A percentile compares a stretch with the other conserved stretches of the same genome.
Conservation (phyloP, 2,113 vertebrate species). For the Megalops atlanticus region DNA sequence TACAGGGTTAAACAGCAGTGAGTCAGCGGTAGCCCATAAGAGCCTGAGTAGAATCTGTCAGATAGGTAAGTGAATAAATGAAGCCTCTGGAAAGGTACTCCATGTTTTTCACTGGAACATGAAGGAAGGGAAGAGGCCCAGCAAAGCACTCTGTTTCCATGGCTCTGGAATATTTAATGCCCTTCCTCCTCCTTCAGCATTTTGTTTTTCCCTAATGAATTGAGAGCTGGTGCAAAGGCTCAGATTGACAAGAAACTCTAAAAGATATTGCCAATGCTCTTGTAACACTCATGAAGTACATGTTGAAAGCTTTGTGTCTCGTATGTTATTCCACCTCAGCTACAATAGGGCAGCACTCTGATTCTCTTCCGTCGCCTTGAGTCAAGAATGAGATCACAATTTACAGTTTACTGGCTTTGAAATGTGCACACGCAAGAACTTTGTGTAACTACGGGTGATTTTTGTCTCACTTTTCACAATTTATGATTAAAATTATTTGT, state of each 20-base stretch:
- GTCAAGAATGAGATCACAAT: no score
- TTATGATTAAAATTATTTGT: not conserved
- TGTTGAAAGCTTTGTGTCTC: not conserved
- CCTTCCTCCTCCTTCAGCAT: not conserved
- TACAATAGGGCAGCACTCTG: no score
- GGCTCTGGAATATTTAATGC: conserved; percentile 18
- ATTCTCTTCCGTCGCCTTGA: no score
- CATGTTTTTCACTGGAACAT: not conserved
- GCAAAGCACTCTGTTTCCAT: conserved; percentile 39
- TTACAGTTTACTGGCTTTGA: no score
- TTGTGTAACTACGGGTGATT: no score
- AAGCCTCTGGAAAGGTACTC: conserved; percentile 6
- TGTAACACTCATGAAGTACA: not conserved
- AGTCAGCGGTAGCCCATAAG: not conserved
- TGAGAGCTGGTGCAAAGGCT: not conserved
- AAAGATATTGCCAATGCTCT: conserved; percentile 17
- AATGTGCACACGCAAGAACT: no score
- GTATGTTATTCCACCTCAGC: not conserved
- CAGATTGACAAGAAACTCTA: not conserved
- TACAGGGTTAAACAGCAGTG: not conserved
- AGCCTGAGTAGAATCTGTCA: not conserved
- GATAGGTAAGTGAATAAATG: conserved; percentile 10
- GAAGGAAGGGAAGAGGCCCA: not conserved
- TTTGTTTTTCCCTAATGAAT: conserved; percentile 23
- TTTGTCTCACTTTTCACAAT: not conserved